Conservation (phyloP, 2,113 vertebrate species). For the Clupea harengus region DNA sequence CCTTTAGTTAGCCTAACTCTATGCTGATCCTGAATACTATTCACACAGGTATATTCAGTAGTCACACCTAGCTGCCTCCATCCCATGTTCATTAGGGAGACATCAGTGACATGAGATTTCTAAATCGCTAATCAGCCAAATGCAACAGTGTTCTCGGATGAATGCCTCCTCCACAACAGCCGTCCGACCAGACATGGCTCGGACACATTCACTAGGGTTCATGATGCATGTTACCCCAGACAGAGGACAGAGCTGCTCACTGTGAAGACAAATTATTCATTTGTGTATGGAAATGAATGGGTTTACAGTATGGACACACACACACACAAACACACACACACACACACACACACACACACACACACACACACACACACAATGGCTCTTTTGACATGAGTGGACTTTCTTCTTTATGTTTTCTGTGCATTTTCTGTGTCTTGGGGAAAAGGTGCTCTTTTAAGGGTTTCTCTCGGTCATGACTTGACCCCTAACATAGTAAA, state of each 20-base stretch:
- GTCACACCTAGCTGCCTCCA: neutral
- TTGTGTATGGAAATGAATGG: neutral
- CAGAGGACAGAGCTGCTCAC: no score
- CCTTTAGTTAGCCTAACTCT: no score
- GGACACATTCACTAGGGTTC: neutral
- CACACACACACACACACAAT: neutral
- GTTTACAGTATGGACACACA: neutral
- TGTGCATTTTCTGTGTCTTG: neutral
- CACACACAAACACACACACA: neutral
- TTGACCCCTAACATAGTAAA: slow-evolving; percentile 24
- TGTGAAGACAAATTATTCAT: neutral
- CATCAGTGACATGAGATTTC: neutral
- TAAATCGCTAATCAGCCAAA: neutral
- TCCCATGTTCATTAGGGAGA: neutral
- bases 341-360: neutral
- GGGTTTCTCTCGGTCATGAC: neutral
- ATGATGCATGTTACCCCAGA: neutral
- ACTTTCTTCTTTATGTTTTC: slow-evolving; percentile 22
- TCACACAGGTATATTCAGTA: no score
- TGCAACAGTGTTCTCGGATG: neutral
- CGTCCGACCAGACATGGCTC: neutral
- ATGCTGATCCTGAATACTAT: no score
- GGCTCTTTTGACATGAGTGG: neutral
- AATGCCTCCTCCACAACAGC: neutral
- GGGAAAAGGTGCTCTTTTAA: slow-evolving; percentile 18